Conservation (phyloP, 92 coral and sea anemone genomes). For the Pocillopora grandis region DNA sequence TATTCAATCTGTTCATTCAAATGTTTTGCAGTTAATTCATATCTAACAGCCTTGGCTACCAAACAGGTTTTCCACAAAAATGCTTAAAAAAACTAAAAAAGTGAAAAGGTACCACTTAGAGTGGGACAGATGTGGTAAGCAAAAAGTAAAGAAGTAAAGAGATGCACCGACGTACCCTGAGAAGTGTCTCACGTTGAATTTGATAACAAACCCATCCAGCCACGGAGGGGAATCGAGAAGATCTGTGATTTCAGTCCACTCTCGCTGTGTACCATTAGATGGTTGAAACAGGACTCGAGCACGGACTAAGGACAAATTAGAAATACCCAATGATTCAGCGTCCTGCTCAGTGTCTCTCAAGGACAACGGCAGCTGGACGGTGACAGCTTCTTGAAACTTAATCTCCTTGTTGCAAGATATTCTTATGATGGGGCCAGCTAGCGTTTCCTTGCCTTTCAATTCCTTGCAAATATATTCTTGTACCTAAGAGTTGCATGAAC, state of each 20-base stretch:
- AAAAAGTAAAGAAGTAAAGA: no score
- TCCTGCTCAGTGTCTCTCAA: not conserved
- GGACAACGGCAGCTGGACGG: slow-evolving; percentile 27
- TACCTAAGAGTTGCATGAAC: not conserved
- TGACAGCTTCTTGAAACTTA: slow-evolving; percentile 4
- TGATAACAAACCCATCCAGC: slow-evolving; percentile 13
- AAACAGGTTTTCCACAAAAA: no score
- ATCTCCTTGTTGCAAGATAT: not conserved
- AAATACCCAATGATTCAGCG: not conserved
- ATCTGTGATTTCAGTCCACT: slow-evolving; percentile 29
- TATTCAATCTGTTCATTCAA: no score
- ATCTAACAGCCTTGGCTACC: no score
- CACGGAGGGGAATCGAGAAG: slow-evolving; percentile 1
- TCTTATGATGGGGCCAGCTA: slow-evolving; percentile 32
- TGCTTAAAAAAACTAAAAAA: no score
- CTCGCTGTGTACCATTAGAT: not conserved
- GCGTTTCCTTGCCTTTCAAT: not conserved
- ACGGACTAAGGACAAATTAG: slow-evolving; percentile 7
- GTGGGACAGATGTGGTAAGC: no score
- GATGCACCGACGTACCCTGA: slow-evolving; percentile 13
- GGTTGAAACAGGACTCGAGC: slow-evolving; percentile 27
- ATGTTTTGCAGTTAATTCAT: no score
- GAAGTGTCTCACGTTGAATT: slow-evolving; percentile 30
- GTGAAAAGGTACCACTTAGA: no score
- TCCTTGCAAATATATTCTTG: slow-evolving; percentile 15